Base-by-base conservation (phyloP, 2,113 vertebrate species). In the Bostrychus sinensis region DNA sequence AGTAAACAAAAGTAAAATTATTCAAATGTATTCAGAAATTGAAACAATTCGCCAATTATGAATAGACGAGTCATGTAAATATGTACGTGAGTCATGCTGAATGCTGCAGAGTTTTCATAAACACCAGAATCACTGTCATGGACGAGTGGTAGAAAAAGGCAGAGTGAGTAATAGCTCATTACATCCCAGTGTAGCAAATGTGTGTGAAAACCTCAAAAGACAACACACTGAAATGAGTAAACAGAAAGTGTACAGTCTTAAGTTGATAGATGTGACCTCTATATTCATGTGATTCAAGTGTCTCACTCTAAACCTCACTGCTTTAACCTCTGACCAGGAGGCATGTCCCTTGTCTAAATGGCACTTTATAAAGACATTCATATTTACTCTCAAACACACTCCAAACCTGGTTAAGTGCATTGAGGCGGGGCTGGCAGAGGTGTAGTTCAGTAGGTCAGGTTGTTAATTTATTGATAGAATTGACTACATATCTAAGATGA, bases 211-310 rank as follows among this genome's bases (percentile, higher is more conserved):
- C 8, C n/a, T 5, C 60, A 14, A 5, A 23, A 68, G 12, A 10
- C 42, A 45, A 45, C 3, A 12, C 50, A 53, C 39, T 53, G 28
- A 56, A 65, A 62, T 26, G 22, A 32, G 22, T 46, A 34, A 68
- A 65, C 42, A 26, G 4, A 37, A 42, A 58, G 51, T 7, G n/a
- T 50, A 20, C 16, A 60, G 28, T 10, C 9, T 13, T 22, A 54
- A 53, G 36, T 34, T 41, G 46, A 20, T 19, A 6, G 0, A 28
- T 41, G 6, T 9, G 13, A 64, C 57, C 70, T 58, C 36, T 67
- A 58, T 32, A 58, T 23, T 42, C 54, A 56, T 25, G 25, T 50
- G 34, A 28, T 34, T 38, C 54, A 14, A 53, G 28, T 5, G 5
- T 45, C 39, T n/a, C 5, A 14, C 32, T 12, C 7, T 17, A 28